Base-by-base conservation (phyloP, 2,797 vertebrate species). In the Galagoides demidoff region DNA sequence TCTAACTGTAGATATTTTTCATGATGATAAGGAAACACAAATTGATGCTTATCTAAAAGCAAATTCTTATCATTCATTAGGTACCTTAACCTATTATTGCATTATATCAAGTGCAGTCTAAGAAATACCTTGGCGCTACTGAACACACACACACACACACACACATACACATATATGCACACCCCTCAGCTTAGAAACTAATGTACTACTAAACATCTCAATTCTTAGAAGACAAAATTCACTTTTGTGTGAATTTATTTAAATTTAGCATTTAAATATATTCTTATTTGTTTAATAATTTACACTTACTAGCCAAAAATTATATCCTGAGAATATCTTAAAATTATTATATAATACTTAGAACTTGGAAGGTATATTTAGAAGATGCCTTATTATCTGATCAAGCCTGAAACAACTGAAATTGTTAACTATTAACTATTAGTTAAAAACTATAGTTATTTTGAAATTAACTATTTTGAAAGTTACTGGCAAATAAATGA, bases 1-100 rank as follows among this genome's bases (percentile, higher is more conserved):
- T 95, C 52, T 68, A 86, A 93, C 27, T 76, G 81, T 43, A 96
- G 93, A n/a, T 90, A 85, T 34, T 90, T 93, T 85, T 87, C 45
- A 55, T 49, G 23, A 19, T 57, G 70, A 52, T 59, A 87, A 83
- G 85, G 82, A 88, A 90, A 31, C 7, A 86, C 2, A 93, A 89
- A 76, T 14, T 93, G 49, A 92, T 93, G 12, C 2, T 70, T 86
- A 22, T 29, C 39, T 85, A 95, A 96, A 85, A 70, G 43, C n/a
- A 90, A 95, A 94, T 77, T 71, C 11, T 63, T 85, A 93, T 79
- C 79, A 94, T 10, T 89, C 92, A 6, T 34, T 73, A 74, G 25
- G 77, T 37, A 68, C n/a, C 39, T 55, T 92, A 17, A 70, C 78
- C 17, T 70, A 68, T 52, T 66, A 93, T 0, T 92, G 9, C 4